These are phyloP conservation scores for Synanthedon vespiformis DNA, from an alignment of 2,888 invertebrate genomes.

Conservation along the genomic window DNA sequence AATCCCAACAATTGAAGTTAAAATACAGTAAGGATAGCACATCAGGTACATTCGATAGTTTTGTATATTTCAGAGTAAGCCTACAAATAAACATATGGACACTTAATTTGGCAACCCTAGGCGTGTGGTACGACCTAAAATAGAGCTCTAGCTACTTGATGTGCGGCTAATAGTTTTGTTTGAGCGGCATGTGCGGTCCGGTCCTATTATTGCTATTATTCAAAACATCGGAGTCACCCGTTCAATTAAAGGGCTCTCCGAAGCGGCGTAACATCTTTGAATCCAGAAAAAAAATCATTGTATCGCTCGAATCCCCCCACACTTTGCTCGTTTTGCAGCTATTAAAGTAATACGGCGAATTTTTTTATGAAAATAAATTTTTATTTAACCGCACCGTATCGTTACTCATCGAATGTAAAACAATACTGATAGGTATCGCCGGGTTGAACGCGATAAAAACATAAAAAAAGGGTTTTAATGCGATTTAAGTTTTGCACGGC, in stretches of 20 bases:
- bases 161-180: slow-evolving; percentile 19
- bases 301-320: slow-evolving; percentile 40
- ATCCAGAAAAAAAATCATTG: slow-evolving; percentile 29
- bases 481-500: slow-evolving; percentile 37
- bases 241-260: slow-evolving; percentile 14
- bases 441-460: slow-evolving; percentile 13
- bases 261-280: slow-evolving; percentile 41
- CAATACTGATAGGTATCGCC: background rate
- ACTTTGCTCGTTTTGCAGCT: slow-evolving; percentile 49
- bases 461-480: slow-evolving; percentile 15
- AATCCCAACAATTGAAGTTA: no score
- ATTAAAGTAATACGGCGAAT: slow-evolving; percentile 51
- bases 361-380: slow-evolving; percentile 11
- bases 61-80: no score
- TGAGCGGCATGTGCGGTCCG: slow-evolving; percentile 26
- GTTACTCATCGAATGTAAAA: background rate
- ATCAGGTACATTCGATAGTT: no score
- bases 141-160: no score
- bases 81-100: no score
- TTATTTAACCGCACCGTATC: background rate
- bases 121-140: no score
- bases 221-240: slow-evolving; percentile 53
- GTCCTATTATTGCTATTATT: slow-evolving; percentile 49
- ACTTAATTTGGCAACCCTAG: no score
- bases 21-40: no score